Conservation (phyloP, 2,113 vertebrate genomes). For the Pristiophorus japonicus region DNA sequence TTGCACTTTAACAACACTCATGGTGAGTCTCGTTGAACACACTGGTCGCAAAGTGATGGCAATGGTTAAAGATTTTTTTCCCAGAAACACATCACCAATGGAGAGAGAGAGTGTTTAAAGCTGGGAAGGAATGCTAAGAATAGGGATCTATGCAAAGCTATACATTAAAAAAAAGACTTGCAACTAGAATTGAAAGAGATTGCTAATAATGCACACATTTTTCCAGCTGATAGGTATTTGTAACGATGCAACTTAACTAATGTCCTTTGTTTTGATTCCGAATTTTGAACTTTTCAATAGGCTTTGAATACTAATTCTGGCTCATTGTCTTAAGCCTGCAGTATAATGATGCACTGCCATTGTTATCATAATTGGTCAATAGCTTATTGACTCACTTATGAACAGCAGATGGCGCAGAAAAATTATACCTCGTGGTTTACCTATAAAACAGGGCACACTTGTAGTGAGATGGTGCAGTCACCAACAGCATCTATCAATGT, state of each 20-base stretch:
- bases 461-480: not conserved
- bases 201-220: not conserved
- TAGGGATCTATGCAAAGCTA: not conserved
- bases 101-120: conserved; percentile 34
- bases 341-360: not conserved
- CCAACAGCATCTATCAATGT: not conserved
- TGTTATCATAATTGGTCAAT: not conserved
- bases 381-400: no score
- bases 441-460: not conserved
- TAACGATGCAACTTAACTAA: not conserved
- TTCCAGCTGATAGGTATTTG: not conserved
- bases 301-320: not conserved
- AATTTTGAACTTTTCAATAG: not conserved
- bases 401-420: not conserved
- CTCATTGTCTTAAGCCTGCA: not conserved
- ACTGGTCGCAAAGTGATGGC: conserved; percentile 56
- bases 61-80: conserved; percentile 43
- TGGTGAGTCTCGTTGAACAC: conserved; percentile 54
- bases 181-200: no score
- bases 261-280: not conserved
- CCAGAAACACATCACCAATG: conserved; percentile 46
- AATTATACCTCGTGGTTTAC: not conserved
- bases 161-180: not conserved
- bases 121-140: not conserved
- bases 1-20: conserved; percentile 58